phyloP scores from a whole-genome alignment of 2,113 vertebrate species.

The Notechis scutatus region DNA sequence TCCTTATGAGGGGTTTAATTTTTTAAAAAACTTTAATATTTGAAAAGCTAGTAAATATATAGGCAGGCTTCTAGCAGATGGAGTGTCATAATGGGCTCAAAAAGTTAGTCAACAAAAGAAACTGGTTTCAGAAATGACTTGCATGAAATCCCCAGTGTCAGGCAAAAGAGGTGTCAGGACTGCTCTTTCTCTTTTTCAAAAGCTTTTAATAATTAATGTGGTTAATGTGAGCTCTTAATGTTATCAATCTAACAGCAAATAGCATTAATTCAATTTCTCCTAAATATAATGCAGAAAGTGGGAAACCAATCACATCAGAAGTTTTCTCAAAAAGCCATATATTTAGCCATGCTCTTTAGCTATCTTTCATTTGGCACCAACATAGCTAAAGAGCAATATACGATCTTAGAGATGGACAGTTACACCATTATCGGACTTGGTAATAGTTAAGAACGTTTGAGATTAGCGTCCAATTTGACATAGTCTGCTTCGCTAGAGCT shows the following conservation, averaged over 20 bases:
- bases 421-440: neutral
- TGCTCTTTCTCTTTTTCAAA: neutral
- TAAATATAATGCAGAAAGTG: neutral
- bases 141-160: slow-evolving; percentile 13
- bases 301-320: neutral
- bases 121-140: slow-evolving; percentile 57
- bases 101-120: slow-evolving; percentile 7
- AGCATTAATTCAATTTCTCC: slow-evolving; percentile 4
- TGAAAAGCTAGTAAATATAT: neutral
- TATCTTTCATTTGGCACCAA: neutral
- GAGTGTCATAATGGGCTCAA: neutral
- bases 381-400: neutral
- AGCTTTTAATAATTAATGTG: neutral
- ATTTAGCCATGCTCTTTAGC: neutral
- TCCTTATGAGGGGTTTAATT: neutral
- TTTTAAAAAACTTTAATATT: neutral
- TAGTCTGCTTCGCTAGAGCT: neutral
- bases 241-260: neutral
- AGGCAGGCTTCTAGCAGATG: neutral
- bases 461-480: neutral
- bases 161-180: slow-evolving; percentile 28
- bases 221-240: neutral
- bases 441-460: neutral
- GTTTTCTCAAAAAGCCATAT: neutral
- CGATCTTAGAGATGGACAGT: neutral